phyloP scores from a whole-genome alignment of 1,140 invertebrate genomes.

The Solen grandis region DNA sequence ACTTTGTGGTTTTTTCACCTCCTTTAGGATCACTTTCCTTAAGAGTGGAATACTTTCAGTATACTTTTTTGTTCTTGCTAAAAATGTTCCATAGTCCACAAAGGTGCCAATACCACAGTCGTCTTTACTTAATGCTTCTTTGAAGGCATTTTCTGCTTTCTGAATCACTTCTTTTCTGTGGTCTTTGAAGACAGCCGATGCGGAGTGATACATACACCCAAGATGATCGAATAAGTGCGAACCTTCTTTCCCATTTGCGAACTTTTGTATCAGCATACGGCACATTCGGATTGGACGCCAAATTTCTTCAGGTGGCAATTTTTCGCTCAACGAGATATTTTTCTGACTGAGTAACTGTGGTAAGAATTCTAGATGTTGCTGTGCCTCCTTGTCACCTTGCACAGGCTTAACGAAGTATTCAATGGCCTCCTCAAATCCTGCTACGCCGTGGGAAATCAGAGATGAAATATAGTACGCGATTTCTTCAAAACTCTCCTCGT shows the following conservation, averaged over 20 bases:
- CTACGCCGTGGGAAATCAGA: slow-evolving; percentile 38
- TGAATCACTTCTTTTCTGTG: slow-evolving; percentile 34
- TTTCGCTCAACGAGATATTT: slow-evolving; percentile 44
- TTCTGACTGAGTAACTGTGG: slow-evolving; percentile 47
- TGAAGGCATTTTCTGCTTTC: slow-evolving; percentile 47
- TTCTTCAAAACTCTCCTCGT: slow-evolving; percentile 36
- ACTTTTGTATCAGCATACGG: slow-evolving; percentile 50
- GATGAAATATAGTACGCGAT: slow-evolving; percentile 36
- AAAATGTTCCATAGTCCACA: slow-evolving; percentile 48
- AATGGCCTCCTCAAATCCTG: slow-evolving; percentile 45
- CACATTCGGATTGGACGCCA: slow-evolving; percentile 56
- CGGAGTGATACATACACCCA: slow-evolving; percentile 54
- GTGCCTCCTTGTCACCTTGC: slow-evolving; percentile 41
- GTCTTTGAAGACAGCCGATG: slow-evolving; percentile 31
- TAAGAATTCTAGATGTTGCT: slow-evolving; percentile 37
- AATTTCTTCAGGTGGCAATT: slow-evolving; percentile 36
- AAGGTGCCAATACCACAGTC: slow-evolving; percentile 51
- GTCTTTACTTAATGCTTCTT: slow-evolving; percentile 35
- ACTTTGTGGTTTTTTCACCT: slow-evolving; percentile 38
- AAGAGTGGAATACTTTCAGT: slow-evolving; percentile 33
- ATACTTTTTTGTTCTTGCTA: slow-evolving; percentile 35
- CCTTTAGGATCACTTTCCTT: slow-evolving; percentile 42
- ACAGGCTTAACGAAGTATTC: slow-evolving; percentile 53
- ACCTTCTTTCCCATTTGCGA: slow-evolving; percentile 43
- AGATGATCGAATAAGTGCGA: slow-evolving; percentile 50